Evolutionary conservation across 2,888 invertebrate genomes (phyloP).

Genomic region (Drosophila yooni): DNA sequence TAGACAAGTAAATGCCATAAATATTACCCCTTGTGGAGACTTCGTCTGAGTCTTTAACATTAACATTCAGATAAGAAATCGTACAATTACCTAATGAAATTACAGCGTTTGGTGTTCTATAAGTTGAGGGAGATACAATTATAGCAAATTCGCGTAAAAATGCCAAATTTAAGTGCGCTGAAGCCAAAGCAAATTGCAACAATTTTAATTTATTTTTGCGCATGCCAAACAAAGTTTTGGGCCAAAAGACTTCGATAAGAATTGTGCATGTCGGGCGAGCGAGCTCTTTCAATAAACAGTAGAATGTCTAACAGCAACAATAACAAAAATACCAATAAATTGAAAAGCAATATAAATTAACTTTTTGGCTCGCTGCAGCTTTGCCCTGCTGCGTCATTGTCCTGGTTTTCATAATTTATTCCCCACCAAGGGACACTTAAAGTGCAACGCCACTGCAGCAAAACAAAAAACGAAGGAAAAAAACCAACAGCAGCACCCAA

Average conservation of each 20-base stretch:
- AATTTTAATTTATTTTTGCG: conserved; percentile 70
- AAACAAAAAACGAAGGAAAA: background rate
- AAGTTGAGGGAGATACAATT: conserved; percentile 20
- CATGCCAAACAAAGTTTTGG: conserved; percentile 34
- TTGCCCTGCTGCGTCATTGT: conserved; percentile 57
- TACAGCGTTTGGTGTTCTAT: background rate
- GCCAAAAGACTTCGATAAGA: conserved; percentile 15
- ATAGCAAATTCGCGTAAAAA: conserved; percentile 24
- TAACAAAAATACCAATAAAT: conserved; percentile 70
- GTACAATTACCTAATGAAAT: conserved; percentile 1
- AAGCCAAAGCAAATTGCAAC: conserved; percentile 50
- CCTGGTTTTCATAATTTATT: conserved; percentile 74
- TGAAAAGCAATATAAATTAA: conserved; percentile 78
- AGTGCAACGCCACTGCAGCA: conserved; percentile 65
- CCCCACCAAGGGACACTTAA: conserved; percentile 63
- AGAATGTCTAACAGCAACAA: conserved; percentile 16
- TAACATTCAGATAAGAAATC: background rate
- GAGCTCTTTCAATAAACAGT: conserved; percentile 53
- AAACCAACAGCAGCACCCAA: conserved; percentile 35
- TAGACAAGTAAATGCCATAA: background rate
- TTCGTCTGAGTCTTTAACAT: background rate
- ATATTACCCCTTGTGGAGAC: background rate
- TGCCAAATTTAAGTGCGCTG: conserved; percentile 27
- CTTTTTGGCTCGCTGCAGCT: conserved; percentile 60
- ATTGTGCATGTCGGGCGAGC: conserved; percentile 14